phyloP scores from a whole-genome alignment of 1,140 invertebrate species.

The Pogonomyrmex barbatus region DNA sequence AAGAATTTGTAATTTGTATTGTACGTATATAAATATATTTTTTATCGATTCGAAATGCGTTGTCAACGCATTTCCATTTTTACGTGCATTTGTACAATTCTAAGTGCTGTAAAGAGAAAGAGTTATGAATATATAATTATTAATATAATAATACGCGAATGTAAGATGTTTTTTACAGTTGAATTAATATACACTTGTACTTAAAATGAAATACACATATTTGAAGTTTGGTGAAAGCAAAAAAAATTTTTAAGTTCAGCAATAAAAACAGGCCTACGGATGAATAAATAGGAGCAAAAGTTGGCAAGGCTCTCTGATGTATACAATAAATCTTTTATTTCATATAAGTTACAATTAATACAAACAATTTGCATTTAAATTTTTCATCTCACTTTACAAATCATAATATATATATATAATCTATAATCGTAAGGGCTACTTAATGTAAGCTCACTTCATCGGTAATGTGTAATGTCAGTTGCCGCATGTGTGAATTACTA shows the following conservation, averaged over 20 bases:
- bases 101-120: not conserved
- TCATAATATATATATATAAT: too few relatives aligned
- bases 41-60: slow-evolving; percentile 38
- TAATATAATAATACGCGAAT: too few relatives aligned
- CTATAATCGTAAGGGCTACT: slow-evolving; percentile 34
- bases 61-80: slow-evolving; percentile 47
- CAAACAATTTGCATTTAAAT: slow-evolving; percentile 70
- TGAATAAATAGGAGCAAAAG: not conserved
- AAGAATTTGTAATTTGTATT: slow-evolving; percentile 58
- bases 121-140: not conserved
- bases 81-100: not conserved
- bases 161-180: too few relatives aligned
- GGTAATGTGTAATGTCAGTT: slow-evolving; percentile 36
- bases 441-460: slow-evolving; percentile 32
- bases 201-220: too few relatives aligned
- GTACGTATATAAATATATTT: slow-evolving; percentile 64
- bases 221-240: too few relatives aligned
- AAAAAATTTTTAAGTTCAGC: too few relatives aligned
- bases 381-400: slow-evolving; percentile 53
- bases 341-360: slow-evolving; percentile 74
- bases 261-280: too few relatives aligned
- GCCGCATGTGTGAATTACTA: slow-evolving; percentile 26
- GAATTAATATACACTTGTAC: too few relatives aligned
- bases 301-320: not conserved
- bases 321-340: slow-evolving; percentile 76